Conservation (phyloP, 2,797 vertebrate genomes). For the Sibirionetta formosa region DNA sequence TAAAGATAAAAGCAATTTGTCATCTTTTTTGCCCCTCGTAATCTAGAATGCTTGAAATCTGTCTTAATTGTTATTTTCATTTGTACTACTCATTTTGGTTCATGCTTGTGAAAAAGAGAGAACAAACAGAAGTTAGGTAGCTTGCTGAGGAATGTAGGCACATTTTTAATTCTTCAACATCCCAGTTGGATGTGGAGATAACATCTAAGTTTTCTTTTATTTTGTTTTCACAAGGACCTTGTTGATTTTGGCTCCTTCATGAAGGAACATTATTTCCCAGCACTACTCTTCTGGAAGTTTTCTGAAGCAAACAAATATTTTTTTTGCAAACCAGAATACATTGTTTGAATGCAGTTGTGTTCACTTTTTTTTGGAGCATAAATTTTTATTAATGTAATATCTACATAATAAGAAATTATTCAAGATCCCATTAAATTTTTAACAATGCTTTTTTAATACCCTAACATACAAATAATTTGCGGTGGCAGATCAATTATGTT, state of each 20-base stretch:
- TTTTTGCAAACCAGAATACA: not conserved
- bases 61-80: not conserved
- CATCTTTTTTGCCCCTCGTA: not conserved
- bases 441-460: not conserved
- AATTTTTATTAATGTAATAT: not conserved
- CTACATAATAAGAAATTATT: not conserved
- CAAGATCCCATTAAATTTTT: not conserved
- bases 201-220: not conserved
- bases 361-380: not conserved
- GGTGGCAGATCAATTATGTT: not conserved
- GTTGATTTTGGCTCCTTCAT: not conserved
- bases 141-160: not conserved
- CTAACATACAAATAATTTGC: not conserved
- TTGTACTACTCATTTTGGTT: not conserved
- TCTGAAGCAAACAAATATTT: not conserved
- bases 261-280: not conserved
- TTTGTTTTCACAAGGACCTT: not conserved
- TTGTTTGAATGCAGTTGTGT: not conserved
- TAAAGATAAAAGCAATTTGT: not conserved
- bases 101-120: not conserved
- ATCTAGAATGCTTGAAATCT: not conserved
- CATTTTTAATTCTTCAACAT: not conserved
- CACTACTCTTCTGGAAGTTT: not conserved
- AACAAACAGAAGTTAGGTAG: not conserved
- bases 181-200: not conserved